These are phyloP conservation scores for Aphis craccivora DNA, from an alignment of 1,140 invertebrate genomes.

Conservation along the genomic window DNA sequence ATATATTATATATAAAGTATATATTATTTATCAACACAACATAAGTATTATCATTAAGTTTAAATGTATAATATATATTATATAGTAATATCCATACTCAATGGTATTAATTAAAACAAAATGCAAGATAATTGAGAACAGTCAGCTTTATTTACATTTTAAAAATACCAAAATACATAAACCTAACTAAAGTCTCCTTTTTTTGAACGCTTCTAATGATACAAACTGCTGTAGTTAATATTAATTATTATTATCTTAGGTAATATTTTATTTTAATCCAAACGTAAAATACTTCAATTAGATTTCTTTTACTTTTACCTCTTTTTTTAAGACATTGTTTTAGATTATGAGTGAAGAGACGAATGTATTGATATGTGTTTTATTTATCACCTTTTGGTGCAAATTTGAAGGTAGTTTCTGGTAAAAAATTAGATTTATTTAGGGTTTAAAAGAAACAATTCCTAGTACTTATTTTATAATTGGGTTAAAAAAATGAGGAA, in stretches of 20 bases:
- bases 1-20: no score
- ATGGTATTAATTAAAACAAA: not conserved
- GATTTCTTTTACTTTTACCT: not conserved
- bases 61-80: not conserved
- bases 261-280: not conserved
- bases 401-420: no score
- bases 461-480: no score
- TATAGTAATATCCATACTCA: not conserved
- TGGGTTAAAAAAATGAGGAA: no score
- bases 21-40: not conserved
- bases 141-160: not conserved
- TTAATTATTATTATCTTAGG: not conserved
- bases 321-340: not conserved
- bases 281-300: not conserved
- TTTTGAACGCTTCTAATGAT: not conserved
- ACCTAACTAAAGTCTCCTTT: not conserved
- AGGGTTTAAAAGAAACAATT: no score
- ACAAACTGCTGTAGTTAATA: not conserved
- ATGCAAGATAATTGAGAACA: not conserved
- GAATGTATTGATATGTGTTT: no score
- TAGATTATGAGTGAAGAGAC: no score
- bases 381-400: no score
- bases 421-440: no score
- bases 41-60: not conserved
- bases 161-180: not conserved